Conservation (phyloP, 2,888 invertebrate genomes). For the Trichopoda pennipes region DNA sequence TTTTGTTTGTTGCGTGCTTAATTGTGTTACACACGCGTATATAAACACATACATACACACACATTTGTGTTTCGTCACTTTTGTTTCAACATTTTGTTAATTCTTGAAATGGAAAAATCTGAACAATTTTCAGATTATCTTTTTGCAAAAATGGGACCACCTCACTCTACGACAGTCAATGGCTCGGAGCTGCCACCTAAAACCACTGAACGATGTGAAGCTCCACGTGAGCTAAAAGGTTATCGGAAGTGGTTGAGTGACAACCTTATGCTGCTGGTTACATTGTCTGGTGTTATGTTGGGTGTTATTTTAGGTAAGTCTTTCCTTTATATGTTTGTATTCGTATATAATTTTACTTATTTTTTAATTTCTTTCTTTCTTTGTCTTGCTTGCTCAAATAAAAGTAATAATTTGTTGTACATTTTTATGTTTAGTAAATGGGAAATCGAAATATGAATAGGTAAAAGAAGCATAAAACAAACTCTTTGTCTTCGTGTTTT, state of each 20-base stretch:
- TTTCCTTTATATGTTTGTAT: background rate
- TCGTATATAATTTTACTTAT: background rate
- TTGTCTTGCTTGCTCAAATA: slow-evolving; percentile 6
- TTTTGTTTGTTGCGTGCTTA: slow-evolving; percentile 42
- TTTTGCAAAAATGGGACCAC: slow-evolving; percentile 90
- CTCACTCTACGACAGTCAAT: slow-evolving; percentile 81
- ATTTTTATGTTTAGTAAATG: slow-evolving; percentile 3
- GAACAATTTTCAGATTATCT: slow-evolving; percentile 89
- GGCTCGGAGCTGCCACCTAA: slow-evolving; percentile 82
- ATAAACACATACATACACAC: no score
- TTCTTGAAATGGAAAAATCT: slow-evolving; percentile 83
- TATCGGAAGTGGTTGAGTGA: slow-evolving; percentile 86
- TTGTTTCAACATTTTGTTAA: slow-evolving; percentile 56
- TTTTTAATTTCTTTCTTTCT: background rate
- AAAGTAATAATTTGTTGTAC: slow-evolving; percentile 29
- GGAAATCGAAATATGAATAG: background rate
- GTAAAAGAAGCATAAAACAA: background rate
- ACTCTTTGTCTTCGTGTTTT: background rate
- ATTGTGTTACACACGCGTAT: background rate
- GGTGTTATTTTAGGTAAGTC: slow-evolving; percentile 87
- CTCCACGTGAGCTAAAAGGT: slow-evolving; percentile 85
- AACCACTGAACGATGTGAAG: slow-evolving; percentile 84
- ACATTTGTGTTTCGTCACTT: slow-evolving; percentile 28
- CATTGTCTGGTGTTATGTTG: slow-evolving; percentile 89
- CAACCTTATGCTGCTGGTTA: slow-evolving; percentile 89